Evolutionary conservation across 2,888 invertebrate species (phyloP).

Genomic region (Chelonus formosanus): DNA sequence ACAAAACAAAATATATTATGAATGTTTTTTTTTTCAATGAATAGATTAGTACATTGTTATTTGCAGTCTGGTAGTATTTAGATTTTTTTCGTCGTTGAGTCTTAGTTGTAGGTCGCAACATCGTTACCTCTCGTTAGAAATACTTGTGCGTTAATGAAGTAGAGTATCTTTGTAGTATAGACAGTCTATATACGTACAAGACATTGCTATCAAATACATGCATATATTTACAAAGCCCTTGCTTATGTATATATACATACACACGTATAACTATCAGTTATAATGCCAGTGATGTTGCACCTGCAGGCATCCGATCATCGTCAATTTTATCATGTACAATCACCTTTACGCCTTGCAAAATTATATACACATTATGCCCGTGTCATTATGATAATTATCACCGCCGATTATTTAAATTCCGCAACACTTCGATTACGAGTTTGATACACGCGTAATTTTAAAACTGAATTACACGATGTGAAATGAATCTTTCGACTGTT

Average conservation of each 20-base stretch:
- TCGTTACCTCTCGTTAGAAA: slow-evolving; percentile 11
- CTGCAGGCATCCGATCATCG: slow-evolving; percentile 12
- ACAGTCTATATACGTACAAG: neutral
- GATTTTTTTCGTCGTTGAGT: neutral
- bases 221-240: neutral
- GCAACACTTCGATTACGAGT: slow-evolving; percentile 8
- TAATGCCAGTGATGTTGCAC: slow-evolving; percentile 8
- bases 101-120: slow-evolving; percentile 7
- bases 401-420: slow-evolving; percentile 28
- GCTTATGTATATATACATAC: neutral
- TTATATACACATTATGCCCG: slow-evolving; percentile 9
- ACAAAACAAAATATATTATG: no score
- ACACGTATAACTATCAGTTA: neutral
- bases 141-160: slow-evolving; percentile 6
- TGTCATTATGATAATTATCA: slow-evolving; percentile 29
- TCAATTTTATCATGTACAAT: slow-evolving; percentile 9
- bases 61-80: no score
- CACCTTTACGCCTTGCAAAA: slow-evolving; percentile 10
- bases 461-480: no score
- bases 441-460: neutral
- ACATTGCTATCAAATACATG: slow-evolving; percentile 1
- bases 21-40: no score
- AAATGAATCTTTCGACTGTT: neutral
- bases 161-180: neutral
- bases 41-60: no score